Conservation (phyloP, 1,140 invertebrate genomes). For the Brachionus angularis region DNA sequence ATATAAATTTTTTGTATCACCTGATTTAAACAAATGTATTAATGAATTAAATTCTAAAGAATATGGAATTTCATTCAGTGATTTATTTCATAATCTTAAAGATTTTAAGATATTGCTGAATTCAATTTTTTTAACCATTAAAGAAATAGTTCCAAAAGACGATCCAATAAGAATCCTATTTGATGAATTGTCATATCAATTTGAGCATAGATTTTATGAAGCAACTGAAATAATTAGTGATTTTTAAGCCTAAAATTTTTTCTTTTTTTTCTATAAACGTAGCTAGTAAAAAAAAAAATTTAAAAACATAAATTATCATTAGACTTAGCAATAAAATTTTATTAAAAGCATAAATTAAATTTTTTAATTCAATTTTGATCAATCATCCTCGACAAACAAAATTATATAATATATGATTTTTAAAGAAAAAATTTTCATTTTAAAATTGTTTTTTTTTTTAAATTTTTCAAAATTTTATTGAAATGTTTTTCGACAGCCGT, state of each 20-base stretch:
- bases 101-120: neutral
- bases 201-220: neutral
- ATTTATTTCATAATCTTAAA: neutral
- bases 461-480: neutral
- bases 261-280: no score
- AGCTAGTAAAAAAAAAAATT: neutral
- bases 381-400: no score
- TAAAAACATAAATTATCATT: constrained; percentile 9
- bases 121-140: neutral
- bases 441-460: neutral
- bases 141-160: neutral
- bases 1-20: neutral
- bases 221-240: neutral
- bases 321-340: no score
- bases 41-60: neutral
- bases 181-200: neutral
- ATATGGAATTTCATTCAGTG: neutral
- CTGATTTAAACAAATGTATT: neutral
- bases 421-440: no score
- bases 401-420: no score
- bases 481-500: no score
- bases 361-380: no score
- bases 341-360: no score
- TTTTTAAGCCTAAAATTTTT: no score
- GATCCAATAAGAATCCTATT: neutral